Conservation (phyloP, 2,797 vertebrate species). For the Melanotaenia pygmaea region DNA sequence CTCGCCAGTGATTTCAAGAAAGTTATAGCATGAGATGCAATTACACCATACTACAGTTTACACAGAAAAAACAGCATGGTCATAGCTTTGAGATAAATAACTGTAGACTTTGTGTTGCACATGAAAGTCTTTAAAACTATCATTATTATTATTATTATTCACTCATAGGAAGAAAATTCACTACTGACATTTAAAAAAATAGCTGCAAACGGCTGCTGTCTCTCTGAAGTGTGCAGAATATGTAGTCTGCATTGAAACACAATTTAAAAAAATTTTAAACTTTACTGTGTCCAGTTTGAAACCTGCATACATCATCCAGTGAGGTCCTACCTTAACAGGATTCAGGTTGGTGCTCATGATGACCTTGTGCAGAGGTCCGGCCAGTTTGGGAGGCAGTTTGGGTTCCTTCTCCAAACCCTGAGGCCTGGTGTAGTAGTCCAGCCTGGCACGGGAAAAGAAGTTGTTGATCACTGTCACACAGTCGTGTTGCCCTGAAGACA, state of each 20-base stretch:
- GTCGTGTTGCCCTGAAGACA: constrained; percentile 91
- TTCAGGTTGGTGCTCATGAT: constrained; percentile 97
- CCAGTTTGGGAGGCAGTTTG: constrained; percentile 90
- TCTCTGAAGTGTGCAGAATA: neutral
- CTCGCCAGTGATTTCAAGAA: no score
- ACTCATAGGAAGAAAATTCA: neutral
- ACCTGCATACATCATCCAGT: no score
- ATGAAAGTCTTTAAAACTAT: no score
- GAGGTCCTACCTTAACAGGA: constrained; percentile 89
- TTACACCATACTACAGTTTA: no score
- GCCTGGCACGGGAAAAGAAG: constrained; percentile 93
- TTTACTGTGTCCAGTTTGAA: neutral
- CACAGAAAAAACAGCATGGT: no score
- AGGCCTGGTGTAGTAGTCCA: constrained; percentile 95
- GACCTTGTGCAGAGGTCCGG: constrained; percentile 95
- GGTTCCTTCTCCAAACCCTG: constrained; percentile 96
- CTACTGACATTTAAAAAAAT: neutral
- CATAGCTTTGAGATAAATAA: no score
- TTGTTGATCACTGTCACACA: constrained; percentile 99
- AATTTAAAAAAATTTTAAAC: neutral
- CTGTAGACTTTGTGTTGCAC: no score
- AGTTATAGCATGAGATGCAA: no score
- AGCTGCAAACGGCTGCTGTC: neutral
- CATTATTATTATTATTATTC: no score
- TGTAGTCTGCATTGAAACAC: neutral